phyloP scores from a whole-genome alignment of 2,797 vertebrate species.

The Microctenopoma steveboyesi region DNA sequence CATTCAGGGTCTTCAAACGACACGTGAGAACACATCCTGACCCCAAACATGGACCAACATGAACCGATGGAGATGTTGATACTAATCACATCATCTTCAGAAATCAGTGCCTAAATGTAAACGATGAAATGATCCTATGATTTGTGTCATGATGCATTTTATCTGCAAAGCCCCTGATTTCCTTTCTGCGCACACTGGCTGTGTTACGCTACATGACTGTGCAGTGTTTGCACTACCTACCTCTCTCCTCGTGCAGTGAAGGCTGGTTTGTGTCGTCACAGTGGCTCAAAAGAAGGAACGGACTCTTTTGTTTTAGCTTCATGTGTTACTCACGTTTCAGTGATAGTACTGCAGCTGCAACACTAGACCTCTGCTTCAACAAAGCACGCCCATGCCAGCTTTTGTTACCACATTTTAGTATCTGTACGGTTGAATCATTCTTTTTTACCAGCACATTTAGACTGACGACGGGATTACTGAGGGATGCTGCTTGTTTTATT shows the following conservation, averaged over 20 bases:
- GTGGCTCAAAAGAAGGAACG: conserved; percentile 10
- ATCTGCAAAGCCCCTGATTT: conserved; percentile 33
- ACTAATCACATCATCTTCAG: conserved; percentile 23
- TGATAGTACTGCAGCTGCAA: conserved; percentile 16
- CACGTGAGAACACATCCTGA: conserved; percentile 16
- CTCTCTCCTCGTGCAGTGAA: conserved; percentile 44
- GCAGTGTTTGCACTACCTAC: conserved; percentile 54
- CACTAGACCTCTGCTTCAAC: conserved; percentile 14
- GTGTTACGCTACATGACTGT: conserved; percentile 13
- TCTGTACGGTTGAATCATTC: conserved; percentile 9
- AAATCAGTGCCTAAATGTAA: conserved; percentile 56
- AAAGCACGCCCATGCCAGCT: conserved; percentile 15
- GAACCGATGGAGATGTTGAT: conserved; percentile 23
- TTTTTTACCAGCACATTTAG: background rate
- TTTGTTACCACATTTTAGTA: conserved; percentile 4
- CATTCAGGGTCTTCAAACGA: conserved; percentile 22
- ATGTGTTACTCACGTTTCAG: conserved; percentile 21
- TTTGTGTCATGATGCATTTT: conserved; percentile 33
- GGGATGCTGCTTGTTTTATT: background rate
- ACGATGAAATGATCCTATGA: background rate
- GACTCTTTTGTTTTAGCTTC: conserved; percentile 18
- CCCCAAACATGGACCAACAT: conserved; percentile 37
- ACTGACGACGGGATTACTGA: conserved; percentile 4
- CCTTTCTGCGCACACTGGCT: conserved; percentile 19
- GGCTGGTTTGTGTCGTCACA: background rate